phyloP scores from a whole-genome alignment of 2,797 vertebrate genomes.

The Ctenochaetus hawaiiensis region DNA sequence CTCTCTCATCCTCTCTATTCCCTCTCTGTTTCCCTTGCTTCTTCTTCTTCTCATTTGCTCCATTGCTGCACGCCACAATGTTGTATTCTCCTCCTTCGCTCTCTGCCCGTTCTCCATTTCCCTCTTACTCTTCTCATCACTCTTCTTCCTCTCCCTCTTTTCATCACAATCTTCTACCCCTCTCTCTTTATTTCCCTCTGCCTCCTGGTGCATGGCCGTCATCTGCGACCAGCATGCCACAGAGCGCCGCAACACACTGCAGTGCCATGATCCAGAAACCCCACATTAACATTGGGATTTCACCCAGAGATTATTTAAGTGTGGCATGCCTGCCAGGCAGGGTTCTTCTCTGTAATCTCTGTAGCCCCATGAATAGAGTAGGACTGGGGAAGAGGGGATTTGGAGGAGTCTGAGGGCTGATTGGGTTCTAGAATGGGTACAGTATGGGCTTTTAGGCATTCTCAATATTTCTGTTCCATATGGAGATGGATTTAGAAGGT shows the following conservation, averaged over 20 bases:
- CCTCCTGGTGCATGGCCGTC: conserved; percentile 69
- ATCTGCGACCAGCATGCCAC: conserved; percentile 68
- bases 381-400: conserved; percentile 81
- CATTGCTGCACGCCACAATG: conserved; percentile 66
- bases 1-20: conserved; percentile 66
- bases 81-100: conserved; percentile 58
- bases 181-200: conserved; percentile 46
- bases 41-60: conserved; percentile 59
- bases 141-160: conserved; percentile 40
- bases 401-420: conserved; percentile 80
- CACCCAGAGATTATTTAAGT: conserved; percentile 86
- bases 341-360: conserved; percentile 82
- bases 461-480: conserved; percentile 82
- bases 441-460: conserved; percentile 78
- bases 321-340: conserved; percentile 84
- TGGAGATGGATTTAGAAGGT: conserved; percentile 79
- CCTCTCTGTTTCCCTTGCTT: conserved; percentile 58
- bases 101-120: conserved; percentile 31
- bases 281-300: conserved; percentile 84
- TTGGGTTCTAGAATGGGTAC: conserved; percentile 79
- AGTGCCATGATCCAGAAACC: conserved; percentile 81
- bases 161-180: conserved; percentile 56
- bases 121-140: conserved; percentile 31
- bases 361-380: conserved; percentile 76
- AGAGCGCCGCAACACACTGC: conserved; percentile 65